Base-by-base conservation (phyloP, 2,797 vertebrate species). In the Microctenopoma lineatum region DNA sequence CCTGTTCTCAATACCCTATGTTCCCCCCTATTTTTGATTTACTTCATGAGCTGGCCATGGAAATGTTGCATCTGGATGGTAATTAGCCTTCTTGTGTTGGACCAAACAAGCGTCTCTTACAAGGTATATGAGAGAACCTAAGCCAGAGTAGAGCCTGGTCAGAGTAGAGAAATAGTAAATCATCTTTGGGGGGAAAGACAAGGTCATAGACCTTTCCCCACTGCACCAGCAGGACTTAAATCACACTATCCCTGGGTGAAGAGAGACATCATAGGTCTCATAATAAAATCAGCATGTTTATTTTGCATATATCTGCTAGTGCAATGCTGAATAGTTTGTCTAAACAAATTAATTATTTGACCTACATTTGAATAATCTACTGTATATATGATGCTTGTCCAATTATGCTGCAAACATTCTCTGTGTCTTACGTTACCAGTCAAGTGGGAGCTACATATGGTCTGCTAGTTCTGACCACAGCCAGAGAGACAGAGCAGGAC, bases 131-230 rank as follows among this genome's bases (percentile, higher is more conserved):
- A 73, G 84, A 86, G 59, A 77, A 75, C 66, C 29, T 60, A 39
- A 77, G 41, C 32, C 14, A 12, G 26, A 51, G 73, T 67, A 65
- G 51, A 50, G 51, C 42, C 80, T 55, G 53, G 79, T 71, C 75
- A 69, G 45, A 68, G 48, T 75, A 77, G 77, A 89, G 90, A 88
- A 75, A 79, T 5, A 32, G 73, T 90, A 91, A 91, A 90, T 90
- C 85, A 85, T 81, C 60, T 59, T 13, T 59, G 41, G 75, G 41
- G 41, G 75, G 75, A 83, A 76, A 62, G 75, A 80, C 69, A 29
- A 36, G 82, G 83, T 88, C 82, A 85, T 42, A n/a, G 34, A 60
- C 69, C 48, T 87, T 83, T 91, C 84, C 79, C 73, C 14, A n/a
- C 66, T 73, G 75, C 76, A 88, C 70, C 73, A 86, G 80, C 59